Base-by-base conservation (phyloP, 2,113 vertebrate genomes). In the Cacatua alba region DNA sequence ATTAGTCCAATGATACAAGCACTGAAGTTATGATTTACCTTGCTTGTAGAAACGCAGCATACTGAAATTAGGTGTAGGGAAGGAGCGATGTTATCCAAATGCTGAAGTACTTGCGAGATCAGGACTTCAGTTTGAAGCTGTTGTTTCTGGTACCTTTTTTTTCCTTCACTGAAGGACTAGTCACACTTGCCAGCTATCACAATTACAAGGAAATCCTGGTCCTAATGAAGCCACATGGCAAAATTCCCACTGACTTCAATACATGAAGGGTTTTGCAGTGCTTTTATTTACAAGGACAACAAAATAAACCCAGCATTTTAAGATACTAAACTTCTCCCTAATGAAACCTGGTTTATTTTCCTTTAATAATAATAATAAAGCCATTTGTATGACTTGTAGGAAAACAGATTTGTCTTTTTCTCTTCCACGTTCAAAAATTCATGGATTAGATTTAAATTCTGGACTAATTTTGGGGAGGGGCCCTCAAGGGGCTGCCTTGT, bases 141-240 rank as follows among this genome's bases (percentile, higher is more conserved):
- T 62, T 90, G 63, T 14, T 80, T 70, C 83, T 7, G 2, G 29
- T 81, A 81, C 15, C 29, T 41, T 51, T 78, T 82, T 65, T 86
- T 59, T 8, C 33, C 33, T 59, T 90, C 37, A 13, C 10, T 76
- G 82, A 82, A 90, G 39, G n/a, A 70, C 63, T 57, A 51, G 64
- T 86, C 46, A 60, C 43, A 43, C 72, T 93, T 92, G 88, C 86
- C 92, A 94, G 53, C 64, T 86, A 53, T 72, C 46, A 72, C 70
- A 69, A 51, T 82, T 72, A 59, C 31, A 77, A 88, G 95, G 92
- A 97, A 90, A 90, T 95, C 74, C 84, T 84, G 81, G 48, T 84
- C 65, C 65, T 94, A 44, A 18, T 90, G 92, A 88, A 95, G 68
- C 33, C 60, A 31, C n/a, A 20, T 86, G 85, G 76, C 79, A 88